Base-by-base conservation (phyloP, 53 echinoderm and acorn worm species). In the Paracentrotus lividus region DNA sequence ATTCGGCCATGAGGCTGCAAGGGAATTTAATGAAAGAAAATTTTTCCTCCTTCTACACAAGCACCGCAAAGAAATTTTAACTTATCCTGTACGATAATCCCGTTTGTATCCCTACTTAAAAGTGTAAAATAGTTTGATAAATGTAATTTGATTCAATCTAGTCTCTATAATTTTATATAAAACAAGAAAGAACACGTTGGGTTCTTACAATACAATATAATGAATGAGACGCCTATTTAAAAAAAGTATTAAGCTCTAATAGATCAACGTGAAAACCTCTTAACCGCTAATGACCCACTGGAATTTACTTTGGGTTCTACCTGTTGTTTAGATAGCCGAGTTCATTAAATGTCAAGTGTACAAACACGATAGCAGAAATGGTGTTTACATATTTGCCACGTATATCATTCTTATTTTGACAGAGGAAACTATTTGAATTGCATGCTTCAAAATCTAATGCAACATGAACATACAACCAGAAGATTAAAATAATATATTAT, bases 261-360 rank as follows among this genome's bases (percentile, higher is more conserved):
- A 81, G 43, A 77, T 2, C 40, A 6, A 8, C 47, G 3, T 81
- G 47, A 81, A n/a, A 81, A 8, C 81, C 81, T 26, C 81, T 24
- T 81, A 49, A 78, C 44, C 12, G 81, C 26, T 81, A 24, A 81
- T 23, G 81, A 81, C 44, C 81, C 26, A 14, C 47, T 81, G 26
- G 10, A 47, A 47, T 81, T 45, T 45, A 47, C 76, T 49, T 47
- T n/a, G 47, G 44, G 26, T 7, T 81, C 24, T 2, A 45, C 47
- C 26, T n/a, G 47, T 45, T 81, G 47, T 81, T 81, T 81, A 81
- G 26, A 24, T n/a, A 81, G 81, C 9, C 47, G 81, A 27, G 81
- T 81, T 81, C 47, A 81, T 47, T 26, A 81, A 81, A 81, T 81
- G 81, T 81, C 81, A 81, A 23, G 1, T 34, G 0, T 81, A 15